Percentiles rank a stretch among this genome's conserved stretches.
phyloP scores from a whole-genome alignment of 2,797 vertebrate genomes.

The Furcifer pardalis region DNA sequence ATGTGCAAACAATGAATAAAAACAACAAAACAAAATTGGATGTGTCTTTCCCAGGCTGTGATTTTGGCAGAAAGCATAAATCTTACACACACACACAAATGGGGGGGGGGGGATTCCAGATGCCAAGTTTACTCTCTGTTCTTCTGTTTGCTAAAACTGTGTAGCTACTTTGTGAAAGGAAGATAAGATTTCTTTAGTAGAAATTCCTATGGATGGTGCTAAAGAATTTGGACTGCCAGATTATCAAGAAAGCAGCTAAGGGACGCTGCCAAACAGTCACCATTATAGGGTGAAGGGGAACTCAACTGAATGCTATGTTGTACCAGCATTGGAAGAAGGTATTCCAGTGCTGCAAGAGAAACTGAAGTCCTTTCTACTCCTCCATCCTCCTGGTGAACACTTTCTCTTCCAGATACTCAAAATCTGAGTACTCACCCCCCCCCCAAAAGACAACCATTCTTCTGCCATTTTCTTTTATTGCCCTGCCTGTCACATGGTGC shows the following conservation, averaged over 20 bases:
- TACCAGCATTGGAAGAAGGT: not conserved
- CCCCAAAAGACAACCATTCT: too few relatives aligned
- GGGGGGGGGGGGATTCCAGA: not conserved
- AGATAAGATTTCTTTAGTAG: not conserved
- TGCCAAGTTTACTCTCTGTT: not conserved
- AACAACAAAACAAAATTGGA: not conserved
- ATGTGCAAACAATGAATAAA: slow-evolving; percentile 34
- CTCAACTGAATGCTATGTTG: not conserved
- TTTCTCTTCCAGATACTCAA: not conserved
- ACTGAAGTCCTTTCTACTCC: not conserved
- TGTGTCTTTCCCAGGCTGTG: slow-evolving; percentile 32
- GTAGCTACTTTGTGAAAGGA: not conserved
- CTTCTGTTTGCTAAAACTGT: not conserved
- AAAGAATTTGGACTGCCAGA: not conserved
- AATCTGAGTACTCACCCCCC: not conserved
- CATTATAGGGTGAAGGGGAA: not conserved
- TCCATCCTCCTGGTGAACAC: not conserved
- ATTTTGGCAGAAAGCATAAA: slow-evolving; percentile 8
- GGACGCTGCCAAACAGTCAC: not conserved
- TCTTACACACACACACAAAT: too few relatives aligned
- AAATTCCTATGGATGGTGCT: too few relatives aligned
- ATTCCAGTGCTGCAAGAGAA: not conserved
- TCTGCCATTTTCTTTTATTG: too few relatives aligned
- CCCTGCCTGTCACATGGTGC: too few relatives aligned
- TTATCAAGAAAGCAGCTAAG: not conserved